Conservation (phyloP, 2,797 vertebrate genomes). For the Micropoecilia bifurca region DNA sequence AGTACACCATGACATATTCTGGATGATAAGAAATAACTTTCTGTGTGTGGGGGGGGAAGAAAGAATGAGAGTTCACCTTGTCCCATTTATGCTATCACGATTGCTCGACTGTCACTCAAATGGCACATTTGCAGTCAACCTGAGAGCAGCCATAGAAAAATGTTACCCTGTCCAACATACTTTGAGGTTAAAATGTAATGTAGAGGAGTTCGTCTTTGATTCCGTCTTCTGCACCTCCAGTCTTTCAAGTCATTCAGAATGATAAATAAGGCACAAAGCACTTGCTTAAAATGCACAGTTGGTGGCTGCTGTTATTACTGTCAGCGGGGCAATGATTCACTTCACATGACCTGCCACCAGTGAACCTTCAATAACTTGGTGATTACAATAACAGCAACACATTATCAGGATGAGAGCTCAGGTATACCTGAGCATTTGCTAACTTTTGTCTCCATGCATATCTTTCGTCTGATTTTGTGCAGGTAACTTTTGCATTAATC, state of each 20-base stretch:
- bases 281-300: background rate
- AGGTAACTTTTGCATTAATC: background rate
- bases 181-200: constrained; percentile 40
- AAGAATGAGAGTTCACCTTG: constrained; percentile 75
- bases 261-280: background rate
- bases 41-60: constrained; percentile 29
- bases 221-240: background rate
- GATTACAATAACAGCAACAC: background rate
- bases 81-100: constrained; percentile 77
- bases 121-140: constrained; percentile 51
- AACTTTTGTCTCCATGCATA: background rate
- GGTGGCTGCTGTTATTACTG: background rate
- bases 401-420: background rate
- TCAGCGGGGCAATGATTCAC: background rate
- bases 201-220: background rate
- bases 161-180: constrained; percentile 13
- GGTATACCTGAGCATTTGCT: background rate
- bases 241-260: constrained; percentile 3
- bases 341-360: background rate
- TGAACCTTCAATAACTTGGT: background rate
- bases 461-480: background rate
- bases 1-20: constrained; percentile 73
- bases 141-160: constrained; percentile 34
- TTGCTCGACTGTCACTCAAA: constrained; percentile 80
- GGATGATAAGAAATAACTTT: constrained; percentile 78